Percentiles rank a stretch among this genome's conserved stretches.
Conservation (phyloP, 2,888 invertebrate species). For the Catocala nupta region DNA sequence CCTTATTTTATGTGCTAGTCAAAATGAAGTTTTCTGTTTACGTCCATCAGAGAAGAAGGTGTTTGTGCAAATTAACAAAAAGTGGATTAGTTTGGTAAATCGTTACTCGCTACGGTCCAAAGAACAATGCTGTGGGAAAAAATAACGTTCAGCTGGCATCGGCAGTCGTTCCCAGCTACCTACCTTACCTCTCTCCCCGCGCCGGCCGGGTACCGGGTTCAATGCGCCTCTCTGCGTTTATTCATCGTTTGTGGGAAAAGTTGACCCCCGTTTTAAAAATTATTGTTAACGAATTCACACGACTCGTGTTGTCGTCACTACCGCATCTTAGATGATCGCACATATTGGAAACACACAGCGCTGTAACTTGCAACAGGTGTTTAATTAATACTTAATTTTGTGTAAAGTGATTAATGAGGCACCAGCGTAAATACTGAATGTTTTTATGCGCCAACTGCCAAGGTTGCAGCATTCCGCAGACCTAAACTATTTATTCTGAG, state of each 20-base stretch:
- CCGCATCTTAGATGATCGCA: conserved; percentile 70
- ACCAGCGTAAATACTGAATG: conserved; percentile 55
- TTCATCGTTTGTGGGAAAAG: conserved; percentile 88
- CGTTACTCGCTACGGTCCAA: conserved; percentile 82
- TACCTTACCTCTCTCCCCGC: conserved; percentile 83
- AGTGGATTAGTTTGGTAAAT: conserved; percentile 66
- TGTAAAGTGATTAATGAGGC: conserved; percentile 56
- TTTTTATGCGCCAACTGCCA: conserved; percentile 71
- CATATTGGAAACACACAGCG: conserved; percentile 39
- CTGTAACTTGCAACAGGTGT: conserved; percentile 46
- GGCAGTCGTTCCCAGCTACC: conserved; percentile 86
- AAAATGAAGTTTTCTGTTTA: conserved; percentile 71
- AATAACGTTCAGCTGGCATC: conserved; percentile 88
- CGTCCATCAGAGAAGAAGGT: conserved; percentile 51
- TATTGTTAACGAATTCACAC: conserved; percentile 87
- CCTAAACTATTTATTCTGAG: conserved; percentile 77
- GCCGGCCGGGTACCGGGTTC: conserved; percentile 84
- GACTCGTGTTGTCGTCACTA: conserved; percentile 72
- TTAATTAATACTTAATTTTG: conserved; percentile 41
- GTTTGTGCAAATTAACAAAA: conserved; percentile 67
- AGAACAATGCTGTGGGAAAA: conserved; percentile 88
- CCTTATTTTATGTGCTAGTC: conserved; percentile 70
- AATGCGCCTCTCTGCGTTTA: conserved; percentile 87
- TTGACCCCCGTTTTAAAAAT: conserved; percentile 85
- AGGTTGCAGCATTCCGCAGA: conserved; percentile 75